These are phyloP conservation scores for Endotricha flammealis DNA, from an alignment of 2,888 invertebrate genomes.

Conservation along the genomic window DNA sequence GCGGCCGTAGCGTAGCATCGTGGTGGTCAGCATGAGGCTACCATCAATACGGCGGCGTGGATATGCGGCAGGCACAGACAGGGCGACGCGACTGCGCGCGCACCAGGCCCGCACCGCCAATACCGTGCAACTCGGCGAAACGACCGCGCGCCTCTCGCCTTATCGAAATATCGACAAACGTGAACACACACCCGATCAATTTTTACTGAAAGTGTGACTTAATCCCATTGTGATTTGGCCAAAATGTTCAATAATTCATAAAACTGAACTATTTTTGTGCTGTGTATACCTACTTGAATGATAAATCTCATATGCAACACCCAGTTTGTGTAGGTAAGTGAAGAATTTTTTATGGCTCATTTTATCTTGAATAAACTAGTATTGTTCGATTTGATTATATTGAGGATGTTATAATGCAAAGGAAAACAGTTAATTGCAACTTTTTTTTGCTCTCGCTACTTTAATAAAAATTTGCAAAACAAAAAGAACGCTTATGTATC, in stretches of 20 bases:
- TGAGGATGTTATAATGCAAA: no score
- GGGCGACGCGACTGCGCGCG: constrained; percentile 41
- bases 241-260: not conserved
- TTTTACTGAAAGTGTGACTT: constrained; percentile 27
- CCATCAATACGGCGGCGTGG: constrained; percentile 27
- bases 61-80: constrained; percentile 35
- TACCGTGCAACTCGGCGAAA: constrained; percentile 45
- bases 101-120: constrained; percentile 46
- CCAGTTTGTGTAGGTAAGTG: not conserved
- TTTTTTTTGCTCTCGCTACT: no score
- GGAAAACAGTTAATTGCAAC: no score
- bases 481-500: no score
- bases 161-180: constrained; percentile 48
- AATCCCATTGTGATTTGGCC: not conserved
- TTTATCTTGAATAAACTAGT: no score
- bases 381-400: no score
- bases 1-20: no score
- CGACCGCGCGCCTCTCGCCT: constrained; percentile 45
- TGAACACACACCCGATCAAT: constrained; percentile 37
- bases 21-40: constrained; percentile 12
- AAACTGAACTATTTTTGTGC: not conserved
- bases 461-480: no score
- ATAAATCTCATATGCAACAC: not conserved
- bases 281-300: not conserved
- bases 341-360: no score